Base-by-base conservation (phyloP, 2,113 vertebrate species). In the Rhinoderma darwinii region DNA sequence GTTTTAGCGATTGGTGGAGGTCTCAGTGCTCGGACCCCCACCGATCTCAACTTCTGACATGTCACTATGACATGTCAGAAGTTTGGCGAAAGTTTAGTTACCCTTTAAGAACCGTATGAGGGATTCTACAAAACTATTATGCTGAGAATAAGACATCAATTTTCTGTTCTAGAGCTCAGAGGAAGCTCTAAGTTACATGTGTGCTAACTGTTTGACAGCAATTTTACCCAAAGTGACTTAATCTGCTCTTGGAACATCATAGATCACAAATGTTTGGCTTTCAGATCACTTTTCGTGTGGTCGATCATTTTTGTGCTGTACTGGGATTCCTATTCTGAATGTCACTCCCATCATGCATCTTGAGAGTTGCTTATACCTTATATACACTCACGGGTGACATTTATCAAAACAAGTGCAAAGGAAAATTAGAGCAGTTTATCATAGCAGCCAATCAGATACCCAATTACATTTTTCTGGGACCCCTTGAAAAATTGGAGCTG, bases 191-290 rank as follows among this genome's bases (percentile, higher is more conserved):
- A 75, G 44, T 75, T 27, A 51, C 50, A 54, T 18, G 0, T 30
- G 30, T 11, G 3, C 50, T 51, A 12, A 32, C 15, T 54, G n/a
- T 37, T 78, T 78, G 47, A 37, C 47, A 84, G 68, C 44, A 56
- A 20, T 35, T 51, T 83, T 72, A 83, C 18, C 43, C 44, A 72
- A 83, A 50, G 18, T 82, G 44, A 83, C 82, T 35, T 37, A 50
- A 30, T 72, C 6, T 37, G 22, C 78, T 27, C 37, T 56, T n/a
- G 25, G 43, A 32, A 14, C 63, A 72, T 54, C 44, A 56, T 54
- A 78, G 30, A 54, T 70, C 22, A 54, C 43, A 73, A 73, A 84
- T 84, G 37, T 54, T 73, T 73, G 12, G 47, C 39, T 54, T 73
- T 2, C 14, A 51, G 39, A n/a, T 61, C 22, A 41, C 12, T 39